Evolutionary conservation across 2,888 invertebrate genomes (phyloP).

Genomic region (Netelia virgata): DNA sequence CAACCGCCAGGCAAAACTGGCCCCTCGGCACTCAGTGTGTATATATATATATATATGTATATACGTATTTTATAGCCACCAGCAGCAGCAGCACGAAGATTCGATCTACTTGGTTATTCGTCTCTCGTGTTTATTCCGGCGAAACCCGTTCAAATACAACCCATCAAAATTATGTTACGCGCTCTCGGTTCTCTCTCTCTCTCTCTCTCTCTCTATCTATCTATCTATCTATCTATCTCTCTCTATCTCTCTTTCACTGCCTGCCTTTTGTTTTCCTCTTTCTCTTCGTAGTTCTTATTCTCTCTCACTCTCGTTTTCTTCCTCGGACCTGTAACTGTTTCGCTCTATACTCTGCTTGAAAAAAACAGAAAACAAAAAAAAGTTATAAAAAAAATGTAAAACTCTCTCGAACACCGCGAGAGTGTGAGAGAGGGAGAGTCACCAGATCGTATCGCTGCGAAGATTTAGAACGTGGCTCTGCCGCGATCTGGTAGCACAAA

Average conservation of each 20-base stretch:
- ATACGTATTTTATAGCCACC: constrained; percentile 30
- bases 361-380: neutral
- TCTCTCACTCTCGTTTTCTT: constrained; percentile 49
- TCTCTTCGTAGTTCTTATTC: constrained; percentile 22
- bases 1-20: constrained; percentile 39
- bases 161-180: constrained; percentile 76
- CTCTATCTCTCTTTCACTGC: constrained; percentile 56
- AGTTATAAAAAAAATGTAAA: neutral
- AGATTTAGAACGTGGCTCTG: constrained; percentile 74
- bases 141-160: constrained; percentile 76
- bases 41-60: constrained; percentile 12
- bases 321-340: constrained; percentile 15
- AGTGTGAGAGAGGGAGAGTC: constrained; percentile 47
- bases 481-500: constrained; percentile 76
- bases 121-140: constrained; percentile 76
- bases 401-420: constrained; percentile 37
- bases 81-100: constrained; percentile 67
- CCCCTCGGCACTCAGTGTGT: constrained; percentile 21
- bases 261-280: constrained; percentile 49
- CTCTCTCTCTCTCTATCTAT: constrained; percentile 52
- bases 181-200: constrained; percentile 53
- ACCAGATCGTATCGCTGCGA: constrained; percentile 73
- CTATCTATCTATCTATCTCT: constrained; percentile 48
- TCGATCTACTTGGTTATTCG: constrained; percentile 79
- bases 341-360: neutral